Evolutionary conservation across 1,140 invertebrate genomes (phyloP), one percentile per base, ranked within the genome.

Genomic region (Xylocopa sonorina): DNA sequence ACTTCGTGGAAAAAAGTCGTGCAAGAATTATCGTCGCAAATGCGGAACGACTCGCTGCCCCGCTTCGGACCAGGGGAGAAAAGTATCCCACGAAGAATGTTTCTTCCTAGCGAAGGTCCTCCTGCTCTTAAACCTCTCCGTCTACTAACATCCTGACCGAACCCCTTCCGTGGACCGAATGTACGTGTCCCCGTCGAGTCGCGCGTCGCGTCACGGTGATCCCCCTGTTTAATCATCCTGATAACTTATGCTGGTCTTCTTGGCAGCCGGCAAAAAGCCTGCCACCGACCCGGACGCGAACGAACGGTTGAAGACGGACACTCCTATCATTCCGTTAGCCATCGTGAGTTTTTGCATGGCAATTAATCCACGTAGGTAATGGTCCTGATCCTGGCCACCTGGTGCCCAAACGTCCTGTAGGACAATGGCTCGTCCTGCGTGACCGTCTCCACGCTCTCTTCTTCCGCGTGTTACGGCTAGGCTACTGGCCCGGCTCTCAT

Each of bases 311-410:
- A 85, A 85, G 80, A 85, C 80, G 82, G 78, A 85, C 87, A 81
- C 84, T 85, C 82, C 81, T 85, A 83, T 88, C 84, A 84, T 83
- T 87, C 78, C 84, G 85, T 87, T 88, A 84, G 85, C 89, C 86
- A 88, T 89, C 88, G 81, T 81, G 66, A 85, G 84, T 87, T 90
- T 89, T 90, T 89, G 89, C 89, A 89, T 88, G 48, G 86, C 86
- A 90, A 90, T 90, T 90, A 90, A 90, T 90, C 87, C 89, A 82
- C 69, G 75, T 41, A 72, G 78, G 89, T 90, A 90, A 90, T 90
- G 86, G 88, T 78, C 75, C 77, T 75, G 81, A 88, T 90, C 87
- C 86, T 83, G 73, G 79, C 87, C 88, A 88, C 89, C 89, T 87
- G 89, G 87, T 86, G 79, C 68, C 58, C 74, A 55, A n/a, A 73